Base-by-base conservation (phyloP, 2,113 vertebrate species). In the Lucifuga dentata region DNA sequence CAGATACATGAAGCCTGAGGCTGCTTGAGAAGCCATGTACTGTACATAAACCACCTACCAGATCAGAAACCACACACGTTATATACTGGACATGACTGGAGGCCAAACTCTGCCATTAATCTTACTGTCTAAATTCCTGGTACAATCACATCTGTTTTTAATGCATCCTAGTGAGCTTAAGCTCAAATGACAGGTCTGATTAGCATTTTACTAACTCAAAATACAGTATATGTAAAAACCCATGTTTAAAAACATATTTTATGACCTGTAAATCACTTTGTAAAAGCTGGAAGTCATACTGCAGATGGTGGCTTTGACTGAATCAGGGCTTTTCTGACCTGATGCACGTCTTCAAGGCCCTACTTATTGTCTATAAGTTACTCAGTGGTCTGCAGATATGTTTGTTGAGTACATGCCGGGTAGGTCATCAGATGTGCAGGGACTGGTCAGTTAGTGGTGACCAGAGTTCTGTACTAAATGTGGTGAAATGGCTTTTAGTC, bases 1-100 rank as follows among this genome's bases (percentile, higher is more conserved):
- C 49, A 69, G 49, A 65, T 5, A 56, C 23, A 24, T 50, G 35
- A 46, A 39, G 65, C 11, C 48, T 51, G 15, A 46, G 44, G 63
- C 48, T 46, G 36, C 43, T 48, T 43, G 15, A 26, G n/a, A 15
- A n/a, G 53, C 7, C 53, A n/a, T 56, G 12, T 57, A 40, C 53
- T n/a, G n/a, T n/a, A 57, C 21, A 57, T n/a, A 55, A 58, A 29
- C 40, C 8, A 58, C 32, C 24, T 11, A 51, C 29, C 33, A 58
- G 40, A 15, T 11, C 19, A 58, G 40, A 15, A 26, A 11, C 23
- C 21, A 8, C 21, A 23, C n/a, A 58, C 38, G 16, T 20, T 58
- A 36, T 13, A 58, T 29, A 19, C 17, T 21, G 40, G 40, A 43
- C 9, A 7, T 17, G 17, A 15, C 39, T 17, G 13, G 8, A 17